Evolutionary conservation across 2,888 invertebrate genomes (phyloP).

Genomic region (Campoletis raptor): DNA sequence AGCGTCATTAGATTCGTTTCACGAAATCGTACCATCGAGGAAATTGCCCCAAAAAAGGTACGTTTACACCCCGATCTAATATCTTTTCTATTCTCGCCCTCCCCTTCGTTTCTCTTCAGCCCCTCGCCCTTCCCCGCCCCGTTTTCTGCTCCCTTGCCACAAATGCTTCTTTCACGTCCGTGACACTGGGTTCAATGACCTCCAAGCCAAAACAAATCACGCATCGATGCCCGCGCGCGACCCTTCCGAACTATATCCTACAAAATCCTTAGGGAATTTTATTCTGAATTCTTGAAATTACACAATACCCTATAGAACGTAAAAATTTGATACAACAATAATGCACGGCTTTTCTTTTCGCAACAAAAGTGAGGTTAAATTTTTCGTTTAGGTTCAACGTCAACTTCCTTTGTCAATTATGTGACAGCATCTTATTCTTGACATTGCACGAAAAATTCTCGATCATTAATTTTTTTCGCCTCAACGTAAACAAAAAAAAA

Average conservation of each 20-base stretch:
- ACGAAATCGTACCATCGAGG: slow-evolving; percentile 83
- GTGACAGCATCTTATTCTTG: not conserved
- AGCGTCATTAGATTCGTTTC: slow-evolving; percentile 84
- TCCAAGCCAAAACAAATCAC: slow-evolving; percentile 82
- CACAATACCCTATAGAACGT: not conserved
- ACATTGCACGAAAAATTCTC: not conserved
- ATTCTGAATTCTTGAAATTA: not conserved
- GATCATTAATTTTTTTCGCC: not conserved
- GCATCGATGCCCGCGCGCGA: slow-evolving; percentile 48
- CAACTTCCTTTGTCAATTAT: not conserved
- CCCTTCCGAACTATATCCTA: not conserved
- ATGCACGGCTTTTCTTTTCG: not conserved
- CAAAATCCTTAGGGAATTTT: not conserved
- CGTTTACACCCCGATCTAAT: slow-evolving; percentile 35
- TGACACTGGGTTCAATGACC: slow-evolving; percentile 80
- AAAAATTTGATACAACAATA: not conserved
- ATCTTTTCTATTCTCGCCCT: slow-evolving; percentile 16
- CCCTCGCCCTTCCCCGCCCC: slow-evolving; percentile 12
- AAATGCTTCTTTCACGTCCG: slow-evolving; percentile 55
- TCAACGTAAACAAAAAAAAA: not conserved
- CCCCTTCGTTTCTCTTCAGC: slow-evolving; percentile 1
- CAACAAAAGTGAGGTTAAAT: not conserved
- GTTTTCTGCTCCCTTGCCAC: slow-evolving; percentile 13
- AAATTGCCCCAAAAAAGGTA: slow-evolving; percentile 84
- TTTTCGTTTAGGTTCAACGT: not conserved